phyloP scores from a whole-genome alignment of 2,113 vertebrate species.

The Saimiri boliviensis region DNA sequence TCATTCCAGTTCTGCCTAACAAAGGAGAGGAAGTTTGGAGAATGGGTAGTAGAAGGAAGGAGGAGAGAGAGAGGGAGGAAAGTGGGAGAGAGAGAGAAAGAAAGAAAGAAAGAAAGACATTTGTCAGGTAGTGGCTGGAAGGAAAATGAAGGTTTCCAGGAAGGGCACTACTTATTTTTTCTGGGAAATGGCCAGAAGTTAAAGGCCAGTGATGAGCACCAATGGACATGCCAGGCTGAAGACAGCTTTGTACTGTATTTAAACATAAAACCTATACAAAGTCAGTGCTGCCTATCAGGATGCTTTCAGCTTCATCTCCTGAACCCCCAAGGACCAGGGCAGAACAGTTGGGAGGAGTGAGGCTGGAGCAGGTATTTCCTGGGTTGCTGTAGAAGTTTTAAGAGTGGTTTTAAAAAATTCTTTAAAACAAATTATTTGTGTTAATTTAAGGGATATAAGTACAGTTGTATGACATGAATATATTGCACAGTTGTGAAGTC shows the following conservation, averaged over 20 bases:
- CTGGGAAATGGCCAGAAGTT: neutral
- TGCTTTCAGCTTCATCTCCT: neutral
- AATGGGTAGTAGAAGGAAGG: neutral
- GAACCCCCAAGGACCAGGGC: neutral
- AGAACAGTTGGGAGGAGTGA: neutral
- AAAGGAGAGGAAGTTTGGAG: neutral
- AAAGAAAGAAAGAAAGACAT: neutral
- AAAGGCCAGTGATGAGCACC: neutral
- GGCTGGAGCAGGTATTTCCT: neutral
- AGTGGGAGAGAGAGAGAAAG: neutral
- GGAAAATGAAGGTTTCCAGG: neutral
- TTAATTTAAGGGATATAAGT: neutral
- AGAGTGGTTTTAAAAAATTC: neutral
- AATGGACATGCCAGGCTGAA: neutral
- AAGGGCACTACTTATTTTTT: neutral
- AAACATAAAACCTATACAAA: neutral
- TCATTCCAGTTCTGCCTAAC: neutral
- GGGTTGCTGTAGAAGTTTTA: neutral
- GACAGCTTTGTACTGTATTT: neutral
- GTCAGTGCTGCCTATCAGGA: neutral
- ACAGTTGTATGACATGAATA: neutral
- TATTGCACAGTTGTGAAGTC: neutral
- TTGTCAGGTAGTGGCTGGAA: neutral
- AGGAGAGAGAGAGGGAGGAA: neutral
- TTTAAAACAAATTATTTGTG: neutral